Evolutionary conservation across 64 coral and sea anemone species (phyloP), one percentile per base, ranked within the genome.

Genomic region (Pachyseris speciosa): DNA sequence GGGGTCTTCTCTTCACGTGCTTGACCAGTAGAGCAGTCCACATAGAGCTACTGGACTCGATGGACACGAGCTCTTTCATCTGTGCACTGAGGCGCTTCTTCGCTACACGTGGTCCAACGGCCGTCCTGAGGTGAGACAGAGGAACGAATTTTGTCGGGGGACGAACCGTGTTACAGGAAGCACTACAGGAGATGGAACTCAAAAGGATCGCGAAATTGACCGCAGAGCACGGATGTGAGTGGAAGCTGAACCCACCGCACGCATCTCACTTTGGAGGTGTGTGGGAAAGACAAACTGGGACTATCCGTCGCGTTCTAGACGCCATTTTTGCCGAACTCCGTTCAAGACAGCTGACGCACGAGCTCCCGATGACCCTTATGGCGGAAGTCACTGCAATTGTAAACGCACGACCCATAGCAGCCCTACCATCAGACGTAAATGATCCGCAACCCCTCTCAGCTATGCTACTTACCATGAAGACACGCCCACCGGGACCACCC

Each of bases 401-500:
- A 4, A 80, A 83, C 29, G 44, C 88, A 12, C 52, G 87, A 31
- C 76, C 76, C 25, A 57, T 91, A 80, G 9, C 88, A 7, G 64
- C 76, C 29, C 61, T 91, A 83, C 76, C 76, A 31, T 69, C 88
- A 0, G 75, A 91, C 31, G 12, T 67, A 22, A 17, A 91, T 37
- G 13, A 57, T 19, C 88, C 88, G 17, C 57, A 78, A 65, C 87
- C 74, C 9, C 51, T 90, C 8, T 78, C 75, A 4, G 74, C 75
- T 59, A 91, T 91, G 88, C 67, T 91, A 28, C 33, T 91, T 41
- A 91, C 88, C 17, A 80, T 80, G 88, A 91, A 91, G 12, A 55
- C 61, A 24, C 64, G 75, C 4, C 71, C 70, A 3, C 34, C 48
- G 0, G 17, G 36, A n/a, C 33, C 86, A 49, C 52, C 40, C 55